These are phyloP conservation scores for Battus philenor DNA, from an alignment of 1,140 invertebrate species.

Conservation along the genomic window DNA sequence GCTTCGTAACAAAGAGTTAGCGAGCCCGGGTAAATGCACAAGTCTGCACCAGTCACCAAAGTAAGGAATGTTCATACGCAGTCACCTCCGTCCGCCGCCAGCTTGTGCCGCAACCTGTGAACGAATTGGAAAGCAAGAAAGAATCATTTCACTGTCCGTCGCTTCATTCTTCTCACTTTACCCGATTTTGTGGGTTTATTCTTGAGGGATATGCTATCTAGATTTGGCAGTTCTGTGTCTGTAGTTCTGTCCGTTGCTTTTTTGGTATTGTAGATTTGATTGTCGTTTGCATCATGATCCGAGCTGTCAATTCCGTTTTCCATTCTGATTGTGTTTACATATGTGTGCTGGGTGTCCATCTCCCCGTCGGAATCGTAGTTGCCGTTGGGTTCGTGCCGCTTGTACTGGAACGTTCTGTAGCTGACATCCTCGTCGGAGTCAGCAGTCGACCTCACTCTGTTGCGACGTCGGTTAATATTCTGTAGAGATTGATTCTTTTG, in stretches of 20 bases:
- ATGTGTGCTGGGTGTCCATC: slow-evolving; percentile 30
- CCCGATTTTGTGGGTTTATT: slow-evolving; percentile 41
- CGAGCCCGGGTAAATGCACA: slow-evolving; percentile 24
- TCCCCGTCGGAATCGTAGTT: slow-evolving; percentile 57
- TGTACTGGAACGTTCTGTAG: slow-evolving; percentile 40
- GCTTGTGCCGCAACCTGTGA: slow-evolving; percentile 47
- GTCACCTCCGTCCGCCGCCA: slow-evolving; percentile 19
- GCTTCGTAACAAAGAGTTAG: slow-evolving; percentile 19
- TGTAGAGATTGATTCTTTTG: slow-evolving; percentile 69
- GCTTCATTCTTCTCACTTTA: slow-evolving; percentile 56
- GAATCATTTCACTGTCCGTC: slow-evolving; percentile 71
- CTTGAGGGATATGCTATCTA: slow-evolving; percentile 54
- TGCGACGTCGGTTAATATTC: slow-evolving; percentile 46
- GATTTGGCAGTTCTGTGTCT: slow-evolving; percentile 45
- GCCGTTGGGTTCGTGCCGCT: slow-evolving; percentile 51
- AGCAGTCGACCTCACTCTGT: slow-evolving; percentile 28
- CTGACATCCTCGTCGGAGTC: slow-evolving; percentile 59
- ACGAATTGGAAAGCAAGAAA: slow-evolving; percentile 62
- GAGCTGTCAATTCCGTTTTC: slow-evolving; percentile 57
- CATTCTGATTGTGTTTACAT: slow-evolving; percentile 34
- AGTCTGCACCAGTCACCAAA: slow-evolving; percentile 43
- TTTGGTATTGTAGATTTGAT: slow-evolving; percentile 23
- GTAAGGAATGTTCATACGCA: slow-evolving; percentile 35
- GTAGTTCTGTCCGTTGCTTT: slow-evolving; percentile 18
- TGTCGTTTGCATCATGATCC: slow-evolving; percentile 56